A percentile compares a stretch with the other conserved stretches of the same genome.
Evolutionary conservation across 2,888 invertebrate species (phyloP).

Genomic region (Gastrophysa polygoni): DNA sequence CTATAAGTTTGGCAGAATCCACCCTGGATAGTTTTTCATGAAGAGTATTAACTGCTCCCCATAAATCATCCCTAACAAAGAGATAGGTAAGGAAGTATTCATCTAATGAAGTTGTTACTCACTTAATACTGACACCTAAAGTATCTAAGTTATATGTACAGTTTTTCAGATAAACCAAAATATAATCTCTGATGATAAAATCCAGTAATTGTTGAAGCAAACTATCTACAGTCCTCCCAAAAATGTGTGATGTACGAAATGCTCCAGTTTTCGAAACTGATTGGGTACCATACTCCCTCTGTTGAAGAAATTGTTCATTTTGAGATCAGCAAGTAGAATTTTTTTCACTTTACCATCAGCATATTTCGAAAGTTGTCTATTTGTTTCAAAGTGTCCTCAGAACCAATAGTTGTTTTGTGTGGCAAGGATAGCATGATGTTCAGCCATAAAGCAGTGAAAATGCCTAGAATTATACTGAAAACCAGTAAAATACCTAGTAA

Average conservation of each 20-base stretch:
- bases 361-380: slow-evolving; percentile 66
- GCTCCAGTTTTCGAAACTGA: slow-evolving; percentile 39
- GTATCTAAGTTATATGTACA: slow-evolving; percentile 61
- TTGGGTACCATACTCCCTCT: slow-evolving; percentile 51
- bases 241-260: slow-evolving; percentile 74
- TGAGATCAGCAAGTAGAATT: not conserved
- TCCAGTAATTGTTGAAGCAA: slow-evolving; percentile 84
- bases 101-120: slow-evolving; percentile 40
- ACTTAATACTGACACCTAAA: slow-evolving; percentile 61
- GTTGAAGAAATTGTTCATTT: slow-evolving; percentile 18
- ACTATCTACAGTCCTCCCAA: slow-evolving; percentile 83
- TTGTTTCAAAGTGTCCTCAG: slow-evolving; percentile 67
- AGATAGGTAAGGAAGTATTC: no score
- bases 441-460: slow-evolving; percentile 63
- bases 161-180: slow-evolving; percentile 74
- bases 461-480: slow-evolving; percentile 51
- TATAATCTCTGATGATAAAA: slow-evolving; percentile 78
- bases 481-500: slow-evolving; percentile 45
- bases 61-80: slow-evolving; percentile 73
- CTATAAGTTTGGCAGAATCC: slow-evolving; percentile 82
- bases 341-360: slow-evolving; percentile 62
- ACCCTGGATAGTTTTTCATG: slow-evolving; percentile 75
- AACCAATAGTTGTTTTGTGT: slow-evolving; percentile 66
- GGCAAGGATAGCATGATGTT: slow-evolving; percentile 70
- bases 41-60: slow-evolving; percentile 79